A percentile compares a stretch with the other conserved stretches of the same genome.
Conservation (phyloP, 2,888 invertebrate species). For the Lysandra coridon region DNA sequence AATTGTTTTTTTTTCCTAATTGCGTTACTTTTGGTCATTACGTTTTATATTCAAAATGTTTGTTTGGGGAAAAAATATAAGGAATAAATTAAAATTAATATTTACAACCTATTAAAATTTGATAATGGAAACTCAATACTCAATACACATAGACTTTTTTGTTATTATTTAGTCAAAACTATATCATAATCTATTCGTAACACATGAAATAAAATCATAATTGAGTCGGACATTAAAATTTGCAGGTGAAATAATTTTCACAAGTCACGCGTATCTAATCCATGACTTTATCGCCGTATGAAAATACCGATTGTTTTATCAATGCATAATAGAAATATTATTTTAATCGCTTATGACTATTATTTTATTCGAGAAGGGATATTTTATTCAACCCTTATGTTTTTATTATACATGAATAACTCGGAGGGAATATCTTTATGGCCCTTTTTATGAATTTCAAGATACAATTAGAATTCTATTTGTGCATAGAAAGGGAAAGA, state of each 20-base stretch:
- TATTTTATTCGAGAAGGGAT: constrained; percentile 21
- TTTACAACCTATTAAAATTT: too few relatives aligned
- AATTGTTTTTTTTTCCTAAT: constrained; percentile 23
- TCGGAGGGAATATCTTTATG: constrained; percentile 21
- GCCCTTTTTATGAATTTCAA: constrained; percentile 21
- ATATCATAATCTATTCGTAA: neutral
- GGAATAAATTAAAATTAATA: neutral
- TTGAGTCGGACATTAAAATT: neutral
- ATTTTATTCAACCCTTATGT: constrained; percentile 24
- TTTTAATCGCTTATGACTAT: constrained; percentile 30
- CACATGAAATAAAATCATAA: neutral
- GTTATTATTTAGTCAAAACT: neutral
- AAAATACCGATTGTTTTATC: constrained; percentile 16
- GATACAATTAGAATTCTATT: constrained; percentile 15
- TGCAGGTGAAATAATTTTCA: neutral
- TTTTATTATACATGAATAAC: constrained; percentile 24
- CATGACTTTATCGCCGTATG: constrained; percentile 3
- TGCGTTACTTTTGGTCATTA: neutral
- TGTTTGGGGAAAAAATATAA: neutral
- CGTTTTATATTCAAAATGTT: neutral
- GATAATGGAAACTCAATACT: too few relatives aligned
- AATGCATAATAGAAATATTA: neutral
- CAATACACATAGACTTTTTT: too few relatives aligned
- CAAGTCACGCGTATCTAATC: constrained; percentile 20
- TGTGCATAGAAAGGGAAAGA: neutral